phyloP scores from a whole-genome alignment of 23 tunicate species.

The Halocynthia roretzi region DNA sequence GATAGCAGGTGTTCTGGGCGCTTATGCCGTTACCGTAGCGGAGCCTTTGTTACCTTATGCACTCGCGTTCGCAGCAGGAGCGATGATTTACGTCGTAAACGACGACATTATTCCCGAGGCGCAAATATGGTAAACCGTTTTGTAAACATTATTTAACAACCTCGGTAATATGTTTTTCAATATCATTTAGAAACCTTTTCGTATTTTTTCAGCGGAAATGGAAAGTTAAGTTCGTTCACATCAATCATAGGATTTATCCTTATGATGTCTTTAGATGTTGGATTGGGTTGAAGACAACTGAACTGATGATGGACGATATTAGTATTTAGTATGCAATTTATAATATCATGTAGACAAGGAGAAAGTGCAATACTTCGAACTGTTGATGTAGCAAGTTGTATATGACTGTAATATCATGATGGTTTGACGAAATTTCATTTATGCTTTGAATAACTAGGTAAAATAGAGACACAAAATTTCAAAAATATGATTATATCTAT shows the following conservation, averaged over 20 bases:
- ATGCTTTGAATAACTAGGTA: too few relatives aligned
- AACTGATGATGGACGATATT: too few relatives aligned
- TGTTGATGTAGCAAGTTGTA: too few relatives aligned
- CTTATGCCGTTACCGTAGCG: constrained; percentile 55
- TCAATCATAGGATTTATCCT: constrained; percentile 88
- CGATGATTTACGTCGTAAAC: constrained; percentile 78
- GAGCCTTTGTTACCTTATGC: constrained; percentile 87
- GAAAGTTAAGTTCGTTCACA: constrained; percentile 75
- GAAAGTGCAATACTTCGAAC: too few relatives aligned
- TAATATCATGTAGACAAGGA: too few relatives aligned
- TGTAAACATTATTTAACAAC: background rate
- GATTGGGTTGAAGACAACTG: constrained; percentile 47
- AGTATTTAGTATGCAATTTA: too few relatives aligned
- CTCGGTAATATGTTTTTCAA: background rate
- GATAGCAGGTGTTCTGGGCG: constrained; percentile 90
- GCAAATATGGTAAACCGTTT: constrained; percentile 22
- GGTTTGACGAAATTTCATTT: too few relatives aligned
- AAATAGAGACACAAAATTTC: too few relatives aligned
- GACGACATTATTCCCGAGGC: constrained; percentile 98
- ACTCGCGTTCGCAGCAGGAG: constrained; percentile 94
- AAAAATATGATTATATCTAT: too few relatives aligned
- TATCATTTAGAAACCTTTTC: background rate
- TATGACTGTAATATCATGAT: too few relatives aligned
- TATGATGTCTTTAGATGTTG: constrained; percentile 96
- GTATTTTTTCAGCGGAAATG: constrained; percentile 56